Evolutionary conservation across 1,140 invertebrate species (phyloP), one percentile per base, ranked within the genome.

Genomic region (Pseudobourletiella spinata): DNA sequence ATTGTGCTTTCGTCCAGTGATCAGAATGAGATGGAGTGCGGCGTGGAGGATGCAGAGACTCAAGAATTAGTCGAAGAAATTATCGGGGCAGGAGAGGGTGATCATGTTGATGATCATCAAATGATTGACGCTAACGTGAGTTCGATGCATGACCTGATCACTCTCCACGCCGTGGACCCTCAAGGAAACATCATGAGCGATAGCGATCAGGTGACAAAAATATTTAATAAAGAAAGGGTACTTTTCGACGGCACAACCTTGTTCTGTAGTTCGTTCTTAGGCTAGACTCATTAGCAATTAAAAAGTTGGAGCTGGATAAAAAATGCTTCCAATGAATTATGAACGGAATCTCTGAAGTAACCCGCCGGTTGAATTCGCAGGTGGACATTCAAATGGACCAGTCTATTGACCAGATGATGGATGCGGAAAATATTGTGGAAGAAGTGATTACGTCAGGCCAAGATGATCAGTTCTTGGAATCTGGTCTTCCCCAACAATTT

Each of bases 121-220:
- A 26, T 54, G 8, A 61, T 54, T 43, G 55, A 22, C 14, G 24
- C 8, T 8, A 59, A 16, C 6, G 50, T 25, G 29, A 62, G 20
- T 42, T 44, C 50, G n/a, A 59, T 69, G 30, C 64, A 66, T 18
- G 67, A 69, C 30, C 44, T 66, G 1, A 65, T 69, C 2, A 66
- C 67, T 15, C 57, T 64, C 15, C 67, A 69, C 35, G 50, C 61
- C 18, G 61, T 69, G 18, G 67, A 69, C 42, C 43, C 61, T 3
- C 61, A 69, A 44, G 67, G 64, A 29, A 66, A 69, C 44, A 25
- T 66, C 16, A 61, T 69, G 3, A 35, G 26, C 28, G 59, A 26
- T 42, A 46, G 22, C 3, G 60, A 54, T 16, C 24, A 42, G 60
- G 52, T 0, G 52, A 62, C 25, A 32, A 44, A 24, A 28, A 32